Conservation (phyloP, 2,797 vertebrate species). For the Muscicapa comitata region DNA sequence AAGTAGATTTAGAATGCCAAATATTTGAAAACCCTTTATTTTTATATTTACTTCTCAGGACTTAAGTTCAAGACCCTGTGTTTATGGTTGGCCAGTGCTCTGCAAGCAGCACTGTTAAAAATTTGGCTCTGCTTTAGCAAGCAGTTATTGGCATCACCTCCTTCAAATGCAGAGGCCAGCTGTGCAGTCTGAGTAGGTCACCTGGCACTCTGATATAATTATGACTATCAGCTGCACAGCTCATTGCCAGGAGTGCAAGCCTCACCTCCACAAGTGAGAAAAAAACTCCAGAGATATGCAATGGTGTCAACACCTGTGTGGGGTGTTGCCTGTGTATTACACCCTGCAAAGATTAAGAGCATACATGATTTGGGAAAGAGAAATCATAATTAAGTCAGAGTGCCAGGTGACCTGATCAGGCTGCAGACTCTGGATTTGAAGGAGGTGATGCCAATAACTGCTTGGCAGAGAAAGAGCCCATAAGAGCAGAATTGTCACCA, state of each 20-base stretch:
- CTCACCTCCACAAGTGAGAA: background rate
- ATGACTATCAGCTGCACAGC: background rate
- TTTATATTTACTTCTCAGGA: background rate
- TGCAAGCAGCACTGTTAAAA: background rate
- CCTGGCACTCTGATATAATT: background rate
- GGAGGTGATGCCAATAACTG: too few species aligned
- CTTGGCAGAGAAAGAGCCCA: background rate
- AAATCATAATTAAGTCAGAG: background rate
- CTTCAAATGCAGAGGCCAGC: background rate
- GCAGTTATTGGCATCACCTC: background rate
- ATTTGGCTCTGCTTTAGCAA: background rate
- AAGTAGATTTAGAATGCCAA: background rate
- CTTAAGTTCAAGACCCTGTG: background rate
- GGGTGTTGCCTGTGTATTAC: rapidly evolving
- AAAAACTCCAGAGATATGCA: background rate
- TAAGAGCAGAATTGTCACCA: background rate
- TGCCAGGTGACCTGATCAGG: too few species aligned
- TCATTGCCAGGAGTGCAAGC: background rate
- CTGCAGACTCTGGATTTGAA: too few species aligned
- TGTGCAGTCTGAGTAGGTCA: background rate
- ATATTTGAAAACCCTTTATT: background rate
- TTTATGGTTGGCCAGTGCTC: background rate
- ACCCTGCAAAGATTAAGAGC: background rate
- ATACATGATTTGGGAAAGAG: background rate
- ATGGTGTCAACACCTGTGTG: rapidly evolving